Evolutionary conservation across 2,888 invertebrate species (phyloP), one percentile per base, ranked within the genome.

Genomic region (Erebia ligea): DNA sequence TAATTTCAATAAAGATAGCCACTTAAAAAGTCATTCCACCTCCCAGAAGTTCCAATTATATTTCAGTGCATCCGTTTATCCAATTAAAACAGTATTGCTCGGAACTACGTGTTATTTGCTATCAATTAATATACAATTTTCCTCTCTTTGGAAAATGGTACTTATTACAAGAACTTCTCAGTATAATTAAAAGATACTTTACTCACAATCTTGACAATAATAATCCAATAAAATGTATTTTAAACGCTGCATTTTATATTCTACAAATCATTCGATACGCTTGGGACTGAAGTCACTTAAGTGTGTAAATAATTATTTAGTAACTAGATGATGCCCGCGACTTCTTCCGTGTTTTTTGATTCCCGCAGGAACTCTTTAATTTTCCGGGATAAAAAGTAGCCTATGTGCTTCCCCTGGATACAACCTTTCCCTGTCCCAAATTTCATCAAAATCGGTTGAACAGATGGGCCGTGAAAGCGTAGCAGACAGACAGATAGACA

Each of bases 61-160:
- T 74, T 54, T 50, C 74, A 69, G 70, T 73, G 73, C 71, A 73
- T 74, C 68, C 75, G 75, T 70, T 75, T 75, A 75, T 75, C 75
- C 76, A 76, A 76, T 76, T 76, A 76, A 75, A 74, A 73, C 67
- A 65, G 74, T 74, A 75, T 74, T 75, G 73, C 71, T 71, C 57
- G 70, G 67, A 71, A 71, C 71, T 74, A 71, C 72, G 74, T 74
- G 74, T 68, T 75, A 72, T 76, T 76, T 76, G 76, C 73, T 72
- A 72, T 74, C 71, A 74, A 76, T 76, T 75, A 76, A 74, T 74
- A 72, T 61, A 72, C 74, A 72, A 70, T 74, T 71, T 64, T 59
- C 58, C 69, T 48, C 67, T 68, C 66, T 59, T 74, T 70, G 67
- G 59, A 58, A 57, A 67, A 68, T 67, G 63, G 69, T 67, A 68